Evolutionary conservation across 2,888 invertebrate species (phyloP), one percentile per base, ranked within the genome.

Genomic region (Theodoxus fluviatilis): DNA sequence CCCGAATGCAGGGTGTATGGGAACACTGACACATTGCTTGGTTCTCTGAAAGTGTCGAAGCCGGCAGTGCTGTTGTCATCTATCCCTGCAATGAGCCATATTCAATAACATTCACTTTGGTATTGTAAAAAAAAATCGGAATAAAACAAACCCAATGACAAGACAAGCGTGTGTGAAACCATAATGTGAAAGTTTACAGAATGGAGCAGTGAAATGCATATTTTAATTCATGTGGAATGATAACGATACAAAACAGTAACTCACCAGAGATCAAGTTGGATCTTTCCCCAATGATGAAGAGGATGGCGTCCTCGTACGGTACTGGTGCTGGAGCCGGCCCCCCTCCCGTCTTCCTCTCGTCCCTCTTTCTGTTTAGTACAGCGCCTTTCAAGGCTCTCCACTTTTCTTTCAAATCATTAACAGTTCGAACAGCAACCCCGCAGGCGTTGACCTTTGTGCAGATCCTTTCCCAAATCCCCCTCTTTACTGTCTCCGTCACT

Each of bases 281-380:
- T 18, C 33, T 57, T 12, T 57, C 57, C 57, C 57, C 57, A 31
- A 57, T 57, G 57, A 57, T 57, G 33, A 33, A 57, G 31, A 57
- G 33, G 28, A 57, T 57, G 31, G 33, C 57, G 28, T 57, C 57
- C 33, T 63, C 63, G 63, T 63, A 38, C 38, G 63, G 63, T 40
- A 63, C 63, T 63, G 63, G 63, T 63, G 63, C 63, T 38, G 63
- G 63, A 38, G 63, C 63, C 25, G 63, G 63, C 40, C 63, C 63
- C 40, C 38, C 63, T 63, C 63, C 63, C 64, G 64, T 65, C 47
- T 65, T 65, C 64, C 28, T 31, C 40, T 65, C 64, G 64, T 65
- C 64, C 47, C 64, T 65, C 64, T 65, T 43, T 65, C 47, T 65
- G 64, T 65, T 65, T 65, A 65, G 64, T 43, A 65, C 64, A 40